Conservation (phyloP, 2,888 invertebrate species). For the Thymelicus lineola region DNA sequence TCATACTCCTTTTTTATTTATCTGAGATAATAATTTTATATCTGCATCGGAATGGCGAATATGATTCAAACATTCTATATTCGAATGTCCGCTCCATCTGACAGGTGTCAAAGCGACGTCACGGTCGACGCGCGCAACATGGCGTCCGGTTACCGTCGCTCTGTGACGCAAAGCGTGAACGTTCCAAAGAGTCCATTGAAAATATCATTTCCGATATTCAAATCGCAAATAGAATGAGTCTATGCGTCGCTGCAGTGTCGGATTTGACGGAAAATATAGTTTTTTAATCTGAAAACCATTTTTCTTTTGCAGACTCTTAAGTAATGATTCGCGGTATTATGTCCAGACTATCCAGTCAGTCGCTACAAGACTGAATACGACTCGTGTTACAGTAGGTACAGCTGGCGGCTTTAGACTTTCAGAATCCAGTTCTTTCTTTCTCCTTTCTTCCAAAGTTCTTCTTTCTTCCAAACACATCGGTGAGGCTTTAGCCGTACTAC, state of each 20-base stretch:
- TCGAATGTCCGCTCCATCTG: slow-evolving; percentile 75
- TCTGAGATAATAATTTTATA: too few species aligned
- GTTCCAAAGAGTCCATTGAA: slow-evolving; percentile 67
- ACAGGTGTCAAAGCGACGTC: slow-evolving; percentile 83
- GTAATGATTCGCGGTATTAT: too few species aligned
- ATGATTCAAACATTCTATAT: slow-evolving; percentile 76
- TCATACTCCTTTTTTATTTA: too few species aligned
- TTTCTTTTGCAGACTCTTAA: background rate
- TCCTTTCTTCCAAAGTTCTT: too few species aligned
- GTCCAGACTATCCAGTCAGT: too few species aligned
- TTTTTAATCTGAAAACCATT: slow-evolving; percentile 3
- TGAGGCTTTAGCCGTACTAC: too few species aligned
- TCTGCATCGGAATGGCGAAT: slow-evolving; percentile 46
- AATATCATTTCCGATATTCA: slow-evolving; percentile 76
- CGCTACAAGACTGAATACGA: too few species aligned
- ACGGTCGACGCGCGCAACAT: slow-evolving; percentile 71
- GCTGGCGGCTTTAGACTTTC: too few species aligned
- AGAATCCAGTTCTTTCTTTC: too few species aligned
- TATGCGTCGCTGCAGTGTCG: slow-evolving; percentile 11
- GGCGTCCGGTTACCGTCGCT: slow-evolving; percentile 82
- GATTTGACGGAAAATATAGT: slow-evolving; percentile 12
- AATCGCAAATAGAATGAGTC: slow-evolving; percentile 58
- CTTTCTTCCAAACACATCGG: too few species aligned
- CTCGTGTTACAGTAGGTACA: too few species aligned
- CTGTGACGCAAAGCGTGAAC: slow-evolving; percentile 67